Base-by-base conservation (phyloP, 2,797 vertebrate species). In the Crotalus adamanteus region DNA sequence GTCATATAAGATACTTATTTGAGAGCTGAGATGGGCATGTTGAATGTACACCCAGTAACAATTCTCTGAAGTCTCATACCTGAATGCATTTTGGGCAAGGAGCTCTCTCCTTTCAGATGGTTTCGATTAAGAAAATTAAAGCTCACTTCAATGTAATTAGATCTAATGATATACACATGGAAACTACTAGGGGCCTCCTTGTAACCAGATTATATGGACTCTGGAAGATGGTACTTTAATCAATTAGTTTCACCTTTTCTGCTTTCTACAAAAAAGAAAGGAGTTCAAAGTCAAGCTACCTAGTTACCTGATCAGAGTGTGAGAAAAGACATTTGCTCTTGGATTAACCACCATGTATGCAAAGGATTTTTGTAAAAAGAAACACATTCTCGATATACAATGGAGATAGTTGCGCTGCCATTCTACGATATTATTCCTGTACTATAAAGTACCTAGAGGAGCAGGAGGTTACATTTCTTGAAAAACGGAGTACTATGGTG, bases 41-140 rank as follows among this genome's bases (percentile, higher is more conserved):
- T 91, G 86, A 65, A n/a, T 56, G 25, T 83, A 56, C 31, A 85
- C 51, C 47, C 5, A 91, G 83, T 95, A 78, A 93, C 96, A 88
- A 90, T 73, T 88, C 59, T 90, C 94, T 88, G 91, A 96, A 97
- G 95, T 97, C 94, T 95, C 90, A 93, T 95, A 95, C 94, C 93
- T 96, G 96, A 94, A 93, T 95, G 90, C 3, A 55, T 92, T 96
- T 96, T 89, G 92, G 90, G 94, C 95, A 92, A 95, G 94, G 88
- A 93, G 87, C 88, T 94, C 88, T 88, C 94, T 94, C 26, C 89
- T 95, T 92, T 96, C 85, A 90, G 94, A 93, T 96, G 93, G 88
- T 96, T 96, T 95, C 93, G 88, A 96, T 97, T 96, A 97, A 95
- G 87, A 94, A 94, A 97, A 96, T 96, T 96, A 95, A 56, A 86